These are phyloP conservation scores for Philypnodon macrostomus DNA, from an alignment of 2,797 vertebrate genomes.

Conservation along the genomic window DNA sequence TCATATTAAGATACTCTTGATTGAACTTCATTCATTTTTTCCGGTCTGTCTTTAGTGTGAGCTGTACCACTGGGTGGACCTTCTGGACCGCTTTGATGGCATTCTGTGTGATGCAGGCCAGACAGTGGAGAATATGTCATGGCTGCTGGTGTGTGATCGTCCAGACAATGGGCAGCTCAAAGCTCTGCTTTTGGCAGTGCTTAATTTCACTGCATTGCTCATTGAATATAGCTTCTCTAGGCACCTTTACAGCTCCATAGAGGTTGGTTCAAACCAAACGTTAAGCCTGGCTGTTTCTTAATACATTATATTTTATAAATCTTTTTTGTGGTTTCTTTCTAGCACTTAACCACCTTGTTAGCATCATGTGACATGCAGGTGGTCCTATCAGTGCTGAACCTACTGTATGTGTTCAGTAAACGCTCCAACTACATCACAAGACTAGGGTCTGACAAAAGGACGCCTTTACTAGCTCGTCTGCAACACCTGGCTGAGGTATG, in stretches of 20 bases:
- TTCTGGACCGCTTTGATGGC: constrained; percentile 95
- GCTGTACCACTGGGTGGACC: constrained; percentile 97
- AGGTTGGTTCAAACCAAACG: constrained; percentile 73
- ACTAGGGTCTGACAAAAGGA: constrained; percentile 92
- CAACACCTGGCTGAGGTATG: constrained; percentile 95
- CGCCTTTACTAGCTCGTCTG: constrained; percentile 89
- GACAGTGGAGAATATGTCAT: constrained; percentile 94
- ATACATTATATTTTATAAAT: neutral
- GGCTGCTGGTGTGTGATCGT: constrained; percentile 94
- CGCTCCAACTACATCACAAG: constrained; percentile 97
- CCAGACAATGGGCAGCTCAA: constrained; percentile 90
- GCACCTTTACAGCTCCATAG: constrained; percentile 97
- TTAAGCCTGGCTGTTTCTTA: neutral
- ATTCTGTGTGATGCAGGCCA: constrained; percentile 94
- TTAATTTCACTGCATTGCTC: constrained; percentile 95
- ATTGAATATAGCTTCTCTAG: constrained; percentile 98
- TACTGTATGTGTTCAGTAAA: constrained; percentile 97
- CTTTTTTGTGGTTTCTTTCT: constrained; percentile 39
- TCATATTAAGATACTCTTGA: neutral
- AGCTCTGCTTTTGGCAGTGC: constrained; percentile 90
- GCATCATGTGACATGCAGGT: constrained; percentile 99
- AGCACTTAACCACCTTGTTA: constrained; percentile 95
- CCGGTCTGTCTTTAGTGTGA: constrained; percentile 81
- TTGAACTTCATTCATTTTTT: neutral
- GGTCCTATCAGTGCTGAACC: constrained; percentile 95